These are phyloP conservation scores for Anas platyrhynchos DNA, from an alignment of 2,113 vertebrate genomes.

Conservation along the genomic window DNA sequence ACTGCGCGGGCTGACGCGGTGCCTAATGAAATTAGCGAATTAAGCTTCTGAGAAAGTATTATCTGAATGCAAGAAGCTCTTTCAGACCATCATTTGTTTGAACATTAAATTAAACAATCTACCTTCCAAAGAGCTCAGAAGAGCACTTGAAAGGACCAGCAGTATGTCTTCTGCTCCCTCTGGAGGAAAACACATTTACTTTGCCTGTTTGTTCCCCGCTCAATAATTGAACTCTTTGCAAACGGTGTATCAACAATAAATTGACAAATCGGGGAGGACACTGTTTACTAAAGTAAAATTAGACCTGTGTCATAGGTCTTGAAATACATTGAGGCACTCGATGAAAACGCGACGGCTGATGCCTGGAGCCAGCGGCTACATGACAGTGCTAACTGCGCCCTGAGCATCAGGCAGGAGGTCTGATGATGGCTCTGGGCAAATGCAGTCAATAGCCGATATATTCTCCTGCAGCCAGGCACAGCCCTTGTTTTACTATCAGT, in stretches of 20 bases:
- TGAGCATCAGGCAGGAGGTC: not conserved
- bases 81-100: not conserved
- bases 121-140: not conserved
- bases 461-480: not conserved
- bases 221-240: not conserved
- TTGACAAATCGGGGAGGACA: not conserved
- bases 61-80: not conserved
- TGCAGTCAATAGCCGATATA: not conserved
- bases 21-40: conserved; percentile 52
- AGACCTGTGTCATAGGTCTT: not conserved
- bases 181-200: not conserved
- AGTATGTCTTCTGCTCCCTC: not conserved
- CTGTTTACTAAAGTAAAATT: not conserved
- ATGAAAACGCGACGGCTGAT: not conserved
- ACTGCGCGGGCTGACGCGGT: not conserved
- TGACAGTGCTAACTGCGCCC: not conserved
- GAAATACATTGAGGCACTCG: not conserved
- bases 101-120: conserved; percentile 13
- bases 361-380: not conserved
- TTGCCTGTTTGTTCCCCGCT: not conserved
- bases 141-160: not conserved
- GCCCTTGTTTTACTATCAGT: not conserved
- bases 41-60: conserved; percentile 44
- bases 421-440: not conserved
- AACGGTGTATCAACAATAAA: not conserved